These are phyloP conservation scores for Muntiacus reevesi DNA, from an alignment of 2,113 vertebrate species.

Conservation along the genomic window DNA sequence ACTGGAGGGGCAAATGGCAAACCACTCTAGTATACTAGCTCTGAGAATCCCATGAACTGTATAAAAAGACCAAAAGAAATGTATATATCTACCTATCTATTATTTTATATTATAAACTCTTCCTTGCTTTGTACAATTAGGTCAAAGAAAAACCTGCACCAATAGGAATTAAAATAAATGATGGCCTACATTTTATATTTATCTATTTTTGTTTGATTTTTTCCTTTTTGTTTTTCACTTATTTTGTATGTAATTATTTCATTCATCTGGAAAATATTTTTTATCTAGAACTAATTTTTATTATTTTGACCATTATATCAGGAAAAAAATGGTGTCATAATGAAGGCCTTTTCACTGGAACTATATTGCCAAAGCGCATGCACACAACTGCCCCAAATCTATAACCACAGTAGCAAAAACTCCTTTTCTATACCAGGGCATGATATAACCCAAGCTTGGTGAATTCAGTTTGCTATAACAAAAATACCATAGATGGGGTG, in stretches of 20 bases:
- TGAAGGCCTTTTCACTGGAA: not conserved
- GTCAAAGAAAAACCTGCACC: not conserved
- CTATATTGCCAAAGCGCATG: not conserved
- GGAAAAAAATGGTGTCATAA: not conserved
- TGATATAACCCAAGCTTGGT: not conserved
- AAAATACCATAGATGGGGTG: not conserved
- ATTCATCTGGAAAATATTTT: not conserved
- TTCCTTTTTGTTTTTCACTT: not conserved
- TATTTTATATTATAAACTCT: not conserved
- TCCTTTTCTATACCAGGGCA: not conserved
- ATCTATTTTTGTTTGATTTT: not conserved
- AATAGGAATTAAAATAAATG: not conserved
- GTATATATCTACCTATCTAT: not conserved
- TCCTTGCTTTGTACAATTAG: not conserved
- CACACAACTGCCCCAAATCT: not conserved
- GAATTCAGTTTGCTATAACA: not conserved
- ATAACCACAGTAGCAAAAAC: not conserved
- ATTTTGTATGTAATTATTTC: not conserved
- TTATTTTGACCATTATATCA: not conserved
- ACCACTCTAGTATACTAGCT: not conserved
- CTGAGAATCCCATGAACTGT: not conserved
- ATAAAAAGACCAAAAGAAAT: not conserved
- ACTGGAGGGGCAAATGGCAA: not conserved
- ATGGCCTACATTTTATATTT: not conserved
- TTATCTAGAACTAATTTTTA: not conserved